Evolutionary conservation across 2,888 invertebrate species (phyloP).

Genomic region (Balanococcus diminutus): DNA sequence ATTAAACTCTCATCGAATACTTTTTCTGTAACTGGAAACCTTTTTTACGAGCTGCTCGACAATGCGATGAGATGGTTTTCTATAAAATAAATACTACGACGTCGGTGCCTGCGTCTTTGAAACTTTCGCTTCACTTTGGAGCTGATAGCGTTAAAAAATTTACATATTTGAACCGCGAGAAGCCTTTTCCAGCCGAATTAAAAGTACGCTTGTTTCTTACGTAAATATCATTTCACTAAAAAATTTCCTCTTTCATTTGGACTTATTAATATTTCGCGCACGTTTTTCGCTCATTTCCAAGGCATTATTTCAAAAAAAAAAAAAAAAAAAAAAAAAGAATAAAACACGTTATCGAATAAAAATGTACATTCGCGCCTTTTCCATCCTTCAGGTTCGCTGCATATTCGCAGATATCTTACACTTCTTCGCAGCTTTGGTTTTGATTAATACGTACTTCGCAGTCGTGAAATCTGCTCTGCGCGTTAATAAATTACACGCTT

Average conservation of each 20-base stretch:
- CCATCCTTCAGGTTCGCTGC: background rate
- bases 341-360: background rate
- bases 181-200: background rate
- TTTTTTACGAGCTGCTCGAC: slow-evolving; percentile 9
- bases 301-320: background rate
- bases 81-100: background rate
- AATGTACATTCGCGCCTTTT: background rate
- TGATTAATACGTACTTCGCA: background rate
- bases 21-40: background rate
- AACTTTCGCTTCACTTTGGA: background rate
- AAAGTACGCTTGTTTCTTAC: background rate
- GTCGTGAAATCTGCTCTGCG: background rate
- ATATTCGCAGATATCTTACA: background rate
- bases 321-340: background rate
- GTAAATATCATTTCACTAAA: background rate
- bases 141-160: background rate
- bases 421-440: background rate
- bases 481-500: background rate
- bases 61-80: background rate
- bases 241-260: background rate
- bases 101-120: background rate
- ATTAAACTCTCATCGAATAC: background rate
- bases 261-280: background rate
- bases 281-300: background rate
- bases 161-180: background rate